Base-by-base conservation (phyloP, 2,888 invertebrate genomes). In the Heliconius hortense region DNA sequence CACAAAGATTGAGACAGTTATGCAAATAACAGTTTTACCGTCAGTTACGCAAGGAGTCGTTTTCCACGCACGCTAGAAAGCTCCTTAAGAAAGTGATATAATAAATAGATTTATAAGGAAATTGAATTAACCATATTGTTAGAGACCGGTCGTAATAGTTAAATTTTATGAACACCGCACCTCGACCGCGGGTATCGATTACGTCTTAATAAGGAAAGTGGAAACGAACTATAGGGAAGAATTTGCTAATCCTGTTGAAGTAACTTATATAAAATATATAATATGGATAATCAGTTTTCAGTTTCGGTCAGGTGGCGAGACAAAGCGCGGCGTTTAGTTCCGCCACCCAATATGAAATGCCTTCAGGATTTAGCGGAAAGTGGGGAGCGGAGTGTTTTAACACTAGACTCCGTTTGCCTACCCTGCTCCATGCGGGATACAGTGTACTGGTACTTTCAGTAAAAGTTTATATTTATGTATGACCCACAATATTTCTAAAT, bases 11-110 rank as follows among this genome's bases (percentile, higher is more conserved):
- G 70, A 56, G 53, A 68, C 59, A 28, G 80, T 77, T 79, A 79
- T 81, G 78, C 77, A 77, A 81, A 81, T 77, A 71, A 72, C 68
- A 77, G 76, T 76, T 81, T 78, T 74, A 77, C 75, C 68, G 64
- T 72, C 7, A 48, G 35, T 80, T 80, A 77, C 79, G 77, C 69
- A 80, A 81, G 68, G 69, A 68, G 64, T 63, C 72, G 73, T 75
- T 77, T 74, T 75, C 72, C 59, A 71, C 71, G 73, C 70, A 64
- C 72, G 62, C 70, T 79, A 78, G 77, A 78, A 76, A 77, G 77
- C 78, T 73, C 73, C 71, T 77, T 77, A 75, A 72, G 76, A 78
- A 72, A 78, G 78, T 74, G 72, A 77, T 75, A 75, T 74, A 76
- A 77, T 72, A 76, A 76, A 76, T 62, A 59, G 67, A 76, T 78